A percentile compares a stretch with the other conserved stretches of the same genome.
Evolutionary conservation across 2,888 invertebrate genomes (phyloP).

Genomic region (Netelia inedita): DNA sequence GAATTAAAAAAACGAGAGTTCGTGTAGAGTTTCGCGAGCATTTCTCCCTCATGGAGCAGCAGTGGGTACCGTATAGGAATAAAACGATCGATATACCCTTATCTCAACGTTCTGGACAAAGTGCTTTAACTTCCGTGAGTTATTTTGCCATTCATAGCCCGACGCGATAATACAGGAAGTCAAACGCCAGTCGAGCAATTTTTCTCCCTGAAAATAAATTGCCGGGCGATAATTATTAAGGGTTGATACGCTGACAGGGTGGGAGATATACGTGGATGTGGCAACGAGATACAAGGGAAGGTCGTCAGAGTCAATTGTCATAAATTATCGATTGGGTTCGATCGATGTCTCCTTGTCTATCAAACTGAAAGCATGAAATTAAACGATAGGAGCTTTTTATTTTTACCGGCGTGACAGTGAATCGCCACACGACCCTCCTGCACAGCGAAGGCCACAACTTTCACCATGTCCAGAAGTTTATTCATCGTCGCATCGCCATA

Average conservation of each 20-base stretch:
- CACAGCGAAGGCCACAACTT: constrained; percentile 94
- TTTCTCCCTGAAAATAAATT: constrained; percentile 7
- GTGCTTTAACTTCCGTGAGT: constrained; percentile 51
- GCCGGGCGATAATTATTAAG: background rate
- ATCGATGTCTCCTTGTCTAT: background rate
- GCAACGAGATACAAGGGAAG: background rate
- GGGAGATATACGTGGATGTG: background rate
- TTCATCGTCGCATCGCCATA: constrained; percentile 92
- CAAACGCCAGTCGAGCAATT: constrained; percentile 15
- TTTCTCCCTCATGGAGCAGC: background rate
- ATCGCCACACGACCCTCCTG: constrained; percentile 93
- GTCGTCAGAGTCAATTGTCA: constrained; percentile 5
- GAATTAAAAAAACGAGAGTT: background rate
- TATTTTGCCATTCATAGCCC: constrained; percentile 34
- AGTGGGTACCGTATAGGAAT: background rate
- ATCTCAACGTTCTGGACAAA: constrained; percentile 61
- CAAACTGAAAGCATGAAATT: too few species aligned
- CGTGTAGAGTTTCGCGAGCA: background rate
- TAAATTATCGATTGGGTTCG: constrained; percentile 34
- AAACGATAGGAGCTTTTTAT: too few species aligned
- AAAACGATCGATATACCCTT: constrained; percentile 57
- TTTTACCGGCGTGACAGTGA: constrained; percentile 94
- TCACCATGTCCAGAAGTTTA: constrained; percentile 95
- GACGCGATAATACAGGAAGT: constrained; percentile 55
- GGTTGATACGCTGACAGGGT: background rate